Base-by-base conservation (phyloP, 2,113 vertebrate species). In the Rynchops niger region DNA sequence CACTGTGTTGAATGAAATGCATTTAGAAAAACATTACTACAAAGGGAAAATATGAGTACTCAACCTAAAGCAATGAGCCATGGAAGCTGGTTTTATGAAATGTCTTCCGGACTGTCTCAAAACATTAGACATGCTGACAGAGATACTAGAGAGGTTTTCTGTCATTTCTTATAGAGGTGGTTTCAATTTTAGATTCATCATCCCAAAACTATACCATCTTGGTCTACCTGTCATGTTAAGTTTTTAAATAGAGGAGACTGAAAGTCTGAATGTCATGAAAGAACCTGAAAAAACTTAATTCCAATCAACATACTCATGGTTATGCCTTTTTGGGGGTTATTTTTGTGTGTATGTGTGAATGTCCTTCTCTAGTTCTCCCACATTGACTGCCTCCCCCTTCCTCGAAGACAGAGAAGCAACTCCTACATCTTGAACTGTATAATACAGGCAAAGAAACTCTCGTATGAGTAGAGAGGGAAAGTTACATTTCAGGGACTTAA, bases 31-130 rank as follows among this genome's bases (percentile, higher is more conserved):
- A 96, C 82, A 96, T 93, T 76, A 84, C 70, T 94, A 96, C 92
- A 96, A 95, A 95, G 85, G 90, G 82, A 96, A 97, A 96, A 90
- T 76, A 91, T 93, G 93, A 93, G 92, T 76, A 96, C 96, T 94
- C 92, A 80, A 94, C 92, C 42, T 95, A 93, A 96, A 95, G 95
- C 87, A 97, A 94, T 80, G 93, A 96, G 96, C 87, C 92, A 86
- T 91, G 66, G 70, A 96, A 93, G 87, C 25, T 69, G 91, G 87
- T 77, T 95, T 88, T 66, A 90, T 87, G 87, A 94, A 96, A 96
- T 11, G 40, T 93, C 90, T 96, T 96, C 95, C 12, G 36, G 91
- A 69, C 87, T 76, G 87, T 91, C 95, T 96, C 92, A 95, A 93
- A 93, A 47, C 9, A 77, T 94, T 92, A 96, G 95, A 91, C 87